Base-by-base conservation (phyloP, 92 coral and sea anemone genomes). In the Pocillopora meandrina region DNA sequence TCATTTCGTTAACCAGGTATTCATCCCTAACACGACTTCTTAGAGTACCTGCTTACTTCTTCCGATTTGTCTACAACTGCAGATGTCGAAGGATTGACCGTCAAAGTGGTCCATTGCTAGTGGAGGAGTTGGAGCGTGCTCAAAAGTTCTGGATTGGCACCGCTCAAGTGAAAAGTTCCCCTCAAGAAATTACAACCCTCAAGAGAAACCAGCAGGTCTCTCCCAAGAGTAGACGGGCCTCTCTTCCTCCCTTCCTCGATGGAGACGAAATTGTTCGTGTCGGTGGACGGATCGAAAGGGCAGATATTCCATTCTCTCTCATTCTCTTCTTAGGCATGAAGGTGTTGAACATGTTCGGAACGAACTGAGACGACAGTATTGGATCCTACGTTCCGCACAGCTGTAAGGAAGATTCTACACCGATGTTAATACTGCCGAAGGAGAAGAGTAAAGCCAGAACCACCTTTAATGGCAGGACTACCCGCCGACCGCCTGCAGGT, bases 351-450 rank as follows among this genome's bases (percentile, higher is more conserved):
- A 91, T 47, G 91, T 87, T 42, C 74, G 87, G 57, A 87, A 91
- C 12, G 91, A 87, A 36, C 42, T 91, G 42, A 84, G 90, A 68
- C 95, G 82, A 80, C 82, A 88, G 63, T 82, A 68, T 34, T 91
- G 92, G 90, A 85, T 81, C 64, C 67, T 91, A 7, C 79, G 86
- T 47, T 79, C 18, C 86, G 89, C 16, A 52, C 81, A 18, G 56
- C 82, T 12, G 84, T 66, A 9, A 67, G 68, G n/a, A 69, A 78
- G 79, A 20, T 82, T n/a, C 34, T 69, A 3, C 61, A 62, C 56
- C 70, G 33, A 35, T 87, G 91, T 70, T 73, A 82, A 69, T 71
- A 71, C 68, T 91, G 92, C 62, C 82, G 75, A 63, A 66, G 67
- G 65, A 83, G 84, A 42, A 86, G n/a, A n/a, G n/a, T n/a, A n/a